A percentile compares a stretch with the other conserved stretches of the same genome.
phyloP scores from a whole-genome alignment of 2,797 vertebrate species.

The Podargus strigoides region DNA sequence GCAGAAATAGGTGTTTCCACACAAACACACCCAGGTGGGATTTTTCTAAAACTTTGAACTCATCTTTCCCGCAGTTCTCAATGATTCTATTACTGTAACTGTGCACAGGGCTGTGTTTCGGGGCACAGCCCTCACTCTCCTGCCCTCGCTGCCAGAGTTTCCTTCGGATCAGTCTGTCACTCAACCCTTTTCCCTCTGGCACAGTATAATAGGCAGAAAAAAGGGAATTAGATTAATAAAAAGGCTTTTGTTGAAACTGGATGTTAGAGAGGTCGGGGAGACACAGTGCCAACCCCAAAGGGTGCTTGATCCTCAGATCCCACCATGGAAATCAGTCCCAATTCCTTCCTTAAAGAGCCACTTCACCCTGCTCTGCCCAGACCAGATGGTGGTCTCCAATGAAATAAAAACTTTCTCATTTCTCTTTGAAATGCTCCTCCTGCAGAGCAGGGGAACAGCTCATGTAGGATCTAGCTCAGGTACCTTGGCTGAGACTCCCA shows the following conservation, averaged over 20 bases:
- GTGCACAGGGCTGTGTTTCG: background rate
- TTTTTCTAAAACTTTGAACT: background rate
- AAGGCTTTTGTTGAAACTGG: background rate
- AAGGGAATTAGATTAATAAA: background rate
- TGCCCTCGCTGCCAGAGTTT: background rate
- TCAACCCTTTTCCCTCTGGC: background rate
- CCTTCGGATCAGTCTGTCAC: background rate
- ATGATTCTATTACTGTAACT: background rate
- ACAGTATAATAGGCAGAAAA: background rate
- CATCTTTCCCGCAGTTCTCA: background rate
- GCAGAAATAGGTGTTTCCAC: background rate
- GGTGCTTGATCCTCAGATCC: background rate
- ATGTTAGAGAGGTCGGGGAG: background rate
- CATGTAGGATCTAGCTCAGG: background rate
- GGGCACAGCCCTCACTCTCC: background rate
- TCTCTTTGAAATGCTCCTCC: background rate
- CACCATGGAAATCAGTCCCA: background rate
- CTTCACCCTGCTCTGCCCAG: background rate
- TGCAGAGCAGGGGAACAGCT: background rate
- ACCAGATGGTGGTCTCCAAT: accelerated
- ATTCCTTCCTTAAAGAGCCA: background rate
- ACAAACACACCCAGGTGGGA: background rate
- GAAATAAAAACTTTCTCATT: background rate
- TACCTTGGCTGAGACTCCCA: background rate
- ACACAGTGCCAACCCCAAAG: accelerated